phyloP scores from a whole-genome alignment of 2,797 vertebrate species.

The Botia almorhae region DNA sequence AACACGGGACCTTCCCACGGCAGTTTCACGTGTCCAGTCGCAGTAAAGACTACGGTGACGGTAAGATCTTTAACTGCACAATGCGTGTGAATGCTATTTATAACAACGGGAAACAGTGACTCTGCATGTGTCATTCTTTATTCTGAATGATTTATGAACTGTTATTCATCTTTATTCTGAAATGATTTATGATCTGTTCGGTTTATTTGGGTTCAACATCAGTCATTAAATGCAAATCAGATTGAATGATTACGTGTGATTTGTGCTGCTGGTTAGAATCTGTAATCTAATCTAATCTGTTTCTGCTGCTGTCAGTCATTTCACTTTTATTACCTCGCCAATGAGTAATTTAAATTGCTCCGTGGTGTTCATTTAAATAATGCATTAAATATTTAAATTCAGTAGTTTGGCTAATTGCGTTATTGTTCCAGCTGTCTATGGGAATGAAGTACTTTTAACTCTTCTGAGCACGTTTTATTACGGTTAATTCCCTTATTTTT shows the following conservation, averaged over 20 bases:
- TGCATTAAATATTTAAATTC: neutral
- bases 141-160: neutral
- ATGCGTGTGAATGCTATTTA: conserved; percentile 42
- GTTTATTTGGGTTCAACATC: neutral
- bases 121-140: conserved; percentile 8
- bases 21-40: conserved; percentile 89
- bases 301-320: conserved; percentile 7
- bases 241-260: neutral
- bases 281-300: neutral
- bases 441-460: neutral
- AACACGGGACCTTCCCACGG: conserved; percentile 91
- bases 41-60: conserved; percentile 90
- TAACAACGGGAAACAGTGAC: conserved; percentile 23
- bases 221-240: neutral
- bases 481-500: neutral
- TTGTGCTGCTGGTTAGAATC: neutral
- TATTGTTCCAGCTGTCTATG: neutral
- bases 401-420: neutral
- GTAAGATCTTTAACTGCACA: conserved; percentile 75
- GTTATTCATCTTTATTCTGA: neutral
- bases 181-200: neutral
- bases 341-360: neutral
- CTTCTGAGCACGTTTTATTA: neutral
- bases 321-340: neutral
- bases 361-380: neutral